A percentile compares a stretch with the other conserved stretches of the same genome.
Evolutionary conservation across 2,888 invertebrate species (phyloP).

Genomic region (Halictus quadricinctus): DNA sequence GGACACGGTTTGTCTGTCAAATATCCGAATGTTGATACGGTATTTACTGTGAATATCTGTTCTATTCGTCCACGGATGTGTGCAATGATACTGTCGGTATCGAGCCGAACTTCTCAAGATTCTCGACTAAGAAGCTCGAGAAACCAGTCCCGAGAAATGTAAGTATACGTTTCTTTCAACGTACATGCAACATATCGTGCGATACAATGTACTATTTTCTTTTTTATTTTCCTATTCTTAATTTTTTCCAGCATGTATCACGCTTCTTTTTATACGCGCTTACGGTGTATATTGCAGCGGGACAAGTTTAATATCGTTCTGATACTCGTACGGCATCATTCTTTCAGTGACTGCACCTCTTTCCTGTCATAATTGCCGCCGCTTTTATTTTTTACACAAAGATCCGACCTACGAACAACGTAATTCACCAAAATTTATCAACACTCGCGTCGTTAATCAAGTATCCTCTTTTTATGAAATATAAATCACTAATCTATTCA

Average conservation of each 20-base stretch:
- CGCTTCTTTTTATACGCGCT: slow-evolving; percentile 17
- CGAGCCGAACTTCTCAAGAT: slow-evolving; percentile 25
- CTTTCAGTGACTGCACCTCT: slow-evolving; percentile 10
- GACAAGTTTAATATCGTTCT: slow-evolving; percentile 16
- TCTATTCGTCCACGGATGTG: slow-evolving; percentile 33
- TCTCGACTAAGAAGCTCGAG: slow-evolving; percentile 30
- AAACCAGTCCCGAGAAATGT: slow-evolving; percentile 43
- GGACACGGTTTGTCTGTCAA: slow-evolving; percentile 67
- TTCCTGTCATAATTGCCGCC: slow-evolving; percentile 29
- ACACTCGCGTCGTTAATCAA: slow-evolving; percentile 19
- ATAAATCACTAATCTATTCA: slow-evolving; percentile 10
- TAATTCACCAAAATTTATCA: not conserved
- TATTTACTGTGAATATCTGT: slow-evolving; percentile 37
- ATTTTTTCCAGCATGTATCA: slow-evolving; percentile 38
- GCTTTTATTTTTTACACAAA: slow-evolving; percentile 28
- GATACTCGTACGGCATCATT: slow-evolving; percentile 3
- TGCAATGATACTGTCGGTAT: slow-evolving; percentile 56
- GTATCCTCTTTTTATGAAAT: not conserved
- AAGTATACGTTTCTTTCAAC: slow-evolving; percentile 49
- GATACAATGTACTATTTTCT: slow-evolving; percentile 40
- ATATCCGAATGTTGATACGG: slow-evolving; percentile 50
- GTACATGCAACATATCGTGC: slow-evolving; percentile 30
- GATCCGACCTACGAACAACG: not conserved
- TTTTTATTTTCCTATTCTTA: slow-evolving; percentile 46
- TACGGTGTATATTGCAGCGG: not conserved